phyloP scores from a whole-genome alignment of 1,140 invertebrate species.

The Bombus waltoni region DNA sequence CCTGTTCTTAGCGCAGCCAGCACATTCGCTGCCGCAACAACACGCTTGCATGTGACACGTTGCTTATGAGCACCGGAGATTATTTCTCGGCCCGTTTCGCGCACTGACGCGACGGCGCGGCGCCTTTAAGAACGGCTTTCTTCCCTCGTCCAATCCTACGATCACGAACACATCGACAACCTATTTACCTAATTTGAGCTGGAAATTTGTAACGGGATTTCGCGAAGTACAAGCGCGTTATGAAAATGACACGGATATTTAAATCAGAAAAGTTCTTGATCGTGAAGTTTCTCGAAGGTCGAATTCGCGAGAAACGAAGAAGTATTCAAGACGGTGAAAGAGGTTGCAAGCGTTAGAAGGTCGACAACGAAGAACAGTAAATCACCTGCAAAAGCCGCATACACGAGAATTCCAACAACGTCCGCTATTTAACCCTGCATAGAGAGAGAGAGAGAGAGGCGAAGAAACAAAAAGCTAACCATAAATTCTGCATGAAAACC shows the following conservation, averaged over 20 bases:
- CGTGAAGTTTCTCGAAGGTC: not conserved
- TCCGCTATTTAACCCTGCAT: not conserved
- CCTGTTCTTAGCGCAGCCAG: constrained; percentile 78
- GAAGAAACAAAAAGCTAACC: not conserved
- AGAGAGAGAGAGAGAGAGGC: not conserved
- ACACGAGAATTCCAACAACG: not conserved
- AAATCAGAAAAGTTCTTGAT: not conserved
- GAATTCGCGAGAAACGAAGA: not conserved
- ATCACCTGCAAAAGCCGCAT: not conserved
- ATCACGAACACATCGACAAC: not conserved
- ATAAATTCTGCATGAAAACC: constrained; percentile 9
- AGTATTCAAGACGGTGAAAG: no score
- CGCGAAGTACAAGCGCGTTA: no score
- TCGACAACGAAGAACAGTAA: not conserved
- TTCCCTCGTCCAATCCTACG: not conserved
- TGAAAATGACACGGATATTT: no score
- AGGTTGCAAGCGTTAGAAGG: not conserved
- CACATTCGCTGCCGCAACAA: constrained; percentile 70
- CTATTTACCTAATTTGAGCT: not conserved
- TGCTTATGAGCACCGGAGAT: constrained; percentile 76
- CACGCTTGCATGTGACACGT: constrained; percentile 74
- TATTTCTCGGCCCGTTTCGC: constrained; percentile 66
- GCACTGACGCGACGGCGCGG: constrained; percentile 16
- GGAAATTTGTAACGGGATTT: not conserved
- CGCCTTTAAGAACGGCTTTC: constrained; percentile 30